phyloP scores from a whole-genome alignment of 92 coral and sea anemone genomes.

The Zoanthus sociatus region DNA sequence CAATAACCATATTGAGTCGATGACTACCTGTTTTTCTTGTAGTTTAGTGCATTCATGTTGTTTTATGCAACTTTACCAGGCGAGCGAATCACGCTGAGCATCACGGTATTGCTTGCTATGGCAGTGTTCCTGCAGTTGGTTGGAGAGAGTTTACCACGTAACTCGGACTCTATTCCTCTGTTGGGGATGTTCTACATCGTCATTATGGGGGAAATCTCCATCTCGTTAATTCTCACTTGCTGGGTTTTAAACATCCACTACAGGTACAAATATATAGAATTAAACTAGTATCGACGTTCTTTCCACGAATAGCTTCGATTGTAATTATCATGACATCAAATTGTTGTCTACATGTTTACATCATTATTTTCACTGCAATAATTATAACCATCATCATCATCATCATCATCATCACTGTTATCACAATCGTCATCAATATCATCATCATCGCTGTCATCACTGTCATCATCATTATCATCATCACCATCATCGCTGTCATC shows the following conservation, averaged over 20 bases:
- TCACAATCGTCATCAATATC: no score
- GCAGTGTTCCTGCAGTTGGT: constrained; percentile 91
- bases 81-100: constrained; percentile 93
- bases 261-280: not conserved
- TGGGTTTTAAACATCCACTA: constrained; percentile 57
- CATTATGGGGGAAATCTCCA: constrained; percentile 86
- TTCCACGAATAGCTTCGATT: no score
- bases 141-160: constrained; percentile 88
- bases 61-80: not conserved
- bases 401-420: no score
- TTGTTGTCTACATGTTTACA: no score
- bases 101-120: constrained; percentile 93
- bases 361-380: no score
- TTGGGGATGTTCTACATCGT: constrained; percentile 88
- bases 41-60: not conserved
- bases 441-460: no score
- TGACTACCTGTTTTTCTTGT: not conserved
- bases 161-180: constrained; percentile 86
- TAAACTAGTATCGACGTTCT: no score
- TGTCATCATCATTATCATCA: no score
- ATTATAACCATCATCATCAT: no score
- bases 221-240: constrained; percentile 68
- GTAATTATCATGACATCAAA: no score
- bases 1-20: no score
- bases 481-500: no score